phyloP scores from a whole-genome alignment of 2,888 invertebrate species.

The Athalia cordata region DNA sequence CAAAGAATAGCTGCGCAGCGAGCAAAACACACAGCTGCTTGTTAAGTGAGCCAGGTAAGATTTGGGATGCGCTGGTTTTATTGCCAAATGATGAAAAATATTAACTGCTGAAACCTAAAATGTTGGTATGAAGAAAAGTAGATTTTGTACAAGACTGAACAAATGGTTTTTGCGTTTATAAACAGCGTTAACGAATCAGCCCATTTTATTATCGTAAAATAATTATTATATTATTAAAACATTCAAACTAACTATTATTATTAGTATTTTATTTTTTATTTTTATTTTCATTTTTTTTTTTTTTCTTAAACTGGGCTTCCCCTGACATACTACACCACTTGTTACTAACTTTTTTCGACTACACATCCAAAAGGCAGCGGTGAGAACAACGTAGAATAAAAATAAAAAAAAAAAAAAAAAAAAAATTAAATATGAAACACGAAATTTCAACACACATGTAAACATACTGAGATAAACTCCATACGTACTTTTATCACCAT shows the following conservation, averaged over 20 bases:
- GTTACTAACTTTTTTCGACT: slow-evolving; percentile 44
- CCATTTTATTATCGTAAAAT: slow-evolving; percentile 25
- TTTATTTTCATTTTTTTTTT: slow-evolving; percentile 20
- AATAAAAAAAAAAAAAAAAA: neutral
- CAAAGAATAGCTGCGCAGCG: slow-evolving; percentile 62
- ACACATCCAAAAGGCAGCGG: slow-evolving; percentile 27
- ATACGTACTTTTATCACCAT: neutral
- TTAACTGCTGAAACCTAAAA: slow-evolving; percentile 20
- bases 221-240: slow-evolving; percentile 7
- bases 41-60: slow-evolving; percentile 47
- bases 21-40: slow-evolving; percentile 58
- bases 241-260: neutral
- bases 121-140: slow-evolving; percentile 28
- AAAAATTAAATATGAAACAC: neutral
- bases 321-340: slow-evolving; percentile 37
- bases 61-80: slow-evolving; percentile 44
- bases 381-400: slow-evolving; percentile 27
- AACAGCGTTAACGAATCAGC: slow-evolving; percentile 42
- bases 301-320: slow-evolving; percentile 40
- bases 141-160: slow-evolving; percentile 56
- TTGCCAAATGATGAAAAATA: slow-evolving; percentile 14
- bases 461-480: neutral
- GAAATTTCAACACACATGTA: neutral
- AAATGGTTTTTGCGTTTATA: slow-evolving; percentile 45
- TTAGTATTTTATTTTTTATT: neutral